phyloP scores from a whole-genome alignment of 35 echinoderm and acorn worm genomes.

The Patiria miniata region DNA sequence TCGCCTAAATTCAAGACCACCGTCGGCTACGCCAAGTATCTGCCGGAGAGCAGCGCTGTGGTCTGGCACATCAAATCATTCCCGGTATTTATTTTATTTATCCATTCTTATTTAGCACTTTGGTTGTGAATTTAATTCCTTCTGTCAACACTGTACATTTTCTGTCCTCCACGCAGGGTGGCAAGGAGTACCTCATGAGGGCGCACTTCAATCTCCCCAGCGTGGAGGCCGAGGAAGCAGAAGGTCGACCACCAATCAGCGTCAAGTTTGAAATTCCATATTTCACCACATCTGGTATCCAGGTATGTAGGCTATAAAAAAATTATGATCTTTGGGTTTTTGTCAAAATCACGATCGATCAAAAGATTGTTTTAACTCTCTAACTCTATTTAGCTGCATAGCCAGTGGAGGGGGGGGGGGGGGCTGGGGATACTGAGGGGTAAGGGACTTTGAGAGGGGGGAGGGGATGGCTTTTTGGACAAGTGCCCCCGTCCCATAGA shows the following conservation, averaged over 20 bases:
- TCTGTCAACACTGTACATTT: too few relatives aligned
- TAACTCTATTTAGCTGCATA: too few relatives aligned
- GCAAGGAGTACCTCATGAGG: slow-evolving; percentile 98
- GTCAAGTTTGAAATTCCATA: slow-evolving; percentile 99
- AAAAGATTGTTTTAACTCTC: too few relatives aligned
- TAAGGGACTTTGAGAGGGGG: too few relatives aligned
- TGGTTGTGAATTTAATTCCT: too few relatives aligned
- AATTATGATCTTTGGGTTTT: not conserved
- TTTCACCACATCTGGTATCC: slow-evolving; percentile 99
- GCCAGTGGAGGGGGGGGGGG: too few relatives aligned
- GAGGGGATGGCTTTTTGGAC: too few relatives aligned
- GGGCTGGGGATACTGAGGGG: too few relatives aligned
- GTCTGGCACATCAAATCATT: slow-evolving; percentile 97
- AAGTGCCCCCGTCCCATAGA: too few relatives aligned
- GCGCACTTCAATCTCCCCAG: slow-evolving; percentile 99
- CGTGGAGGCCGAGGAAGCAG: slow-evolving; percentile 83
- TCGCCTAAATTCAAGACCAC: slow-evolving; percentile 99
- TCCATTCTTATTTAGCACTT: too few relatives aligned
- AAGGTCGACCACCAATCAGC: slow-evolving; percentile 90
- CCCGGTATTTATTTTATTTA: slow-evolving; percentile 88
- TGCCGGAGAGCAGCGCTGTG: slow-evolving; percentile 81
- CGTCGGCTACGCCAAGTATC: slow-evolving; percentile 87
- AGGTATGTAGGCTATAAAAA: slow-evolving; percentile 44
- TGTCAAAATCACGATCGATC: not conserved
- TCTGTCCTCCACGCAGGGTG: slow-evolving; percentile 63